Base-by-base conservation (phyloP, 1,140 invertebrate species). In the Zeugodacus cucurbitae region DNA sequence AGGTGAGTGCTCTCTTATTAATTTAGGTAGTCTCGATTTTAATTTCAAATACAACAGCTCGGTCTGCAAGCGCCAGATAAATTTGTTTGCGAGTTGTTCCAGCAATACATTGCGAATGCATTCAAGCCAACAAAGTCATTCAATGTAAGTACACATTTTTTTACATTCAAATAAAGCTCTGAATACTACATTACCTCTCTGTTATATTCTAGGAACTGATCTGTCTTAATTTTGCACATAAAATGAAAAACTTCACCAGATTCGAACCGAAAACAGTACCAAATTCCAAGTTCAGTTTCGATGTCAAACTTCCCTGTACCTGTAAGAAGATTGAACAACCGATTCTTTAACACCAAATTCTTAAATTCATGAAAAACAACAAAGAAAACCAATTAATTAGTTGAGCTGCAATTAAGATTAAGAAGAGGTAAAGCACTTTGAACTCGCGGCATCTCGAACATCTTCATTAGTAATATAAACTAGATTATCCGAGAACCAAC, bases 61-160 rank as follows among this genome's bases (percentile, higher is more conserved):
- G 41, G 86, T 59, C 89, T 92, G 0, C 90, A 89, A 32, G 89
- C 91, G 67, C 91, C 91, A 1, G 91, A 92, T 57, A 89, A 92
- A 87, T 91, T 91, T 85, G 89, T 92, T 37, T 89, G 89, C 14
- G 87, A 92, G 11, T 89, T 92, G 1, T 92, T 92, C 26, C 88
- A 89, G 29, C 89, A 85, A n/a, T 92, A 90, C 86, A 88, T 67
- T 14, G 48, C 34, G 8, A 59, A 89, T 14, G 87, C 87, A 11
- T 88, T 91, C 0, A 91, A 91, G 29, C 89, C 89, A 0, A 82
- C 44, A 17, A 91, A 91, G 20, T 89, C 86, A 2, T 59, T 82
- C 3, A 37, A 87, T 44, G 88, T 89, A 54, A 87, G 67, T 85
- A 58, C 14, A 54, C 48, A 54, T 62, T 62, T 62, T 62, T 62